These are phyloP conservation scores for Enteromius argenteus DNA, from an alignment of 2,797 vertebrate genomes.

Conservation along the genomic window DNA sequence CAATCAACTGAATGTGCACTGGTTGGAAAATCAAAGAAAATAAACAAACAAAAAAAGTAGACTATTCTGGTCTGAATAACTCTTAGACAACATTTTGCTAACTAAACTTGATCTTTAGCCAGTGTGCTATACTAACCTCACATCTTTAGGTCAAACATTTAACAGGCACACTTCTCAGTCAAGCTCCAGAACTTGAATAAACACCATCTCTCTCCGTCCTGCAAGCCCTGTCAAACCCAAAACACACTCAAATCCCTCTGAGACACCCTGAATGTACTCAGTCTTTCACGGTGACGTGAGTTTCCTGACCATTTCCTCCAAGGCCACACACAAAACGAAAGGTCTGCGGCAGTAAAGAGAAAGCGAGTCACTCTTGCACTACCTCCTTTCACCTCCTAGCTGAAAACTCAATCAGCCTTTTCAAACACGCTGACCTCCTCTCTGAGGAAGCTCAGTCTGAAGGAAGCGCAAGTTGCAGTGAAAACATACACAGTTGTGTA, in stretches of 20 bases:
- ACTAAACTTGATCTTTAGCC: conserved; percentile 15
- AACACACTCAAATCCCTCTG: conserved; percentile 32
- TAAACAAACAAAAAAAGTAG: not conserved
- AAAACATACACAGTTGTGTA: conserved; percentile 39
- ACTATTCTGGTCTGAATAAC: not conserved
- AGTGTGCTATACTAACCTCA: not conserved
- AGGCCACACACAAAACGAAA: conserved; percentile 59
- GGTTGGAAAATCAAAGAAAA: not conserved
- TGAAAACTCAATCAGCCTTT: conserved; percentile 49
- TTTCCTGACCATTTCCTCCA: conserved; percentile 59
- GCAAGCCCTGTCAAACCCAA: conserved; percentile 10
- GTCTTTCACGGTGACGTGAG: conserved; percentile 52
- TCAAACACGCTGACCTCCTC: conserved; percentile 32
- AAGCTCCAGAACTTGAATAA: conserved; percentile 47
- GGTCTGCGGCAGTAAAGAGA: conserved; percentile 12
- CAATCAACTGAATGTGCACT: not conserved
- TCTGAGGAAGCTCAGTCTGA: conserved; percentile 18
- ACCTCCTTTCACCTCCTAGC: not conserved
- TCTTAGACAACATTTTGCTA: conserved; percentile 1
- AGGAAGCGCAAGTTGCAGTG: conserved; percentile 16
- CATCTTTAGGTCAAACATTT: conserved; percentile 26
- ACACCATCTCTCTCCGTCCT: not conserved
- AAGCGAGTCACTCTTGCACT: conserved; percentile 12
- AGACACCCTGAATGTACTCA: conserved; percentile 67
- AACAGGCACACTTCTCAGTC: conserved; percentile 33